A percentile compares a stretch with the other conserved stretches of the same genome.
Evolutionary conservation across 2,888 invertebrate species (phyloP).

Genomic region (Anticlea derivata): DNA sequence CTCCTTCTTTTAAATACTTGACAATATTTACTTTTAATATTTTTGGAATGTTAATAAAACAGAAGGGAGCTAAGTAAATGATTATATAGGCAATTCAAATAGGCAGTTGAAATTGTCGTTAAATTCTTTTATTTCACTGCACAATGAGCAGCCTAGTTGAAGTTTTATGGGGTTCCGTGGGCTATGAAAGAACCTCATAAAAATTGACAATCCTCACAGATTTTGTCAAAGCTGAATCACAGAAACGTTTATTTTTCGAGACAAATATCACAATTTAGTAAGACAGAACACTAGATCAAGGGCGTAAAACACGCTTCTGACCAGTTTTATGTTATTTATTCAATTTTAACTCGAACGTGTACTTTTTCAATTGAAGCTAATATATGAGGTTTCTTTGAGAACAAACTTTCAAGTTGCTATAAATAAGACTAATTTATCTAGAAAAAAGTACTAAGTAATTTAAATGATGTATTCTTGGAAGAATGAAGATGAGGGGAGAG

Average conservation of each 20-base stretch:
- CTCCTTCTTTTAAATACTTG: too few relatives aligned
- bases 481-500: too few relatives aligned
- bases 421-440: neutral
- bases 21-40: too few relatives aligned
- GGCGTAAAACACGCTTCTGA: neutral
- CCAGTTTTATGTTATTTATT: constrained; percentile 7
- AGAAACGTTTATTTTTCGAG: too few relatives aligned
- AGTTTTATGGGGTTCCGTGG: constrained; percentile 13
- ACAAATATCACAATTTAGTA: too few relatives aligned
- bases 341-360: neutral
- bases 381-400: constrained; percentile 1
- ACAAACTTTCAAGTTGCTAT: neutral
- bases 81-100: constrained; percentile 27
- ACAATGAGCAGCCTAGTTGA: constrained; percentile 23
- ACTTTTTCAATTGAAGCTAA: constrained; percentile 3
- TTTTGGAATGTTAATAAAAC: constrained; percentile 12
- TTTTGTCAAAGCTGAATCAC: too few relatives aligned
- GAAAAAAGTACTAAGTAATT: too few relatives aligned
- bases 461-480: too few relatives aligned
- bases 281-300: neutral
- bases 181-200: too few relatives aligned
- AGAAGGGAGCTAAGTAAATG: constrained; percentile 18
- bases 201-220: too few relatives aligned
- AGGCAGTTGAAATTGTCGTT: constrained; percentile 23
- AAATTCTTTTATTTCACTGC: constrained; percentile 24